Base-by-base conservation (phyloP, 2,888 invertebrate species). In the Habrosyne pyritoides region DNA sequence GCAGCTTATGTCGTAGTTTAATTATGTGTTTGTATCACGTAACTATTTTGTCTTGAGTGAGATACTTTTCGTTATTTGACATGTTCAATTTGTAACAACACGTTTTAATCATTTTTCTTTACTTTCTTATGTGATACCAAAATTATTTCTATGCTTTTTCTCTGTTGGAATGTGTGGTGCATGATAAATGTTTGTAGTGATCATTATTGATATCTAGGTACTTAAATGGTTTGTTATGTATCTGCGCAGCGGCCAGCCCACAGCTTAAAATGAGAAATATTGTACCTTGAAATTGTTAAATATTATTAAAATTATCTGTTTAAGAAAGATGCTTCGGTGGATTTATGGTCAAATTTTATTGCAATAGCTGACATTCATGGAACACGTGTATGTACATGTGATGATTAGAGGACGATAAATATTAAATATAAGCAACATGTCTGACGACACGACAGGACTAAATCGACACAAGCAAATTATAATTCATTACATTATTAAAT, bases 1-100 rank as follows among this genome's bases (percentile, higher is more conserved):
- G 77, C 84, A 83, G 81, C 64, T 71, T 65, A 72, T 73, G 60
- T 26, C 76, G 48, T 70, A 62, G 64, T 72, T 79, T 61, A 61
- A 60, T 69, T 67, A 66, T 66, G 62, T 67, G 66, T 73, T 67
- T 65, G 66, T 73, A 59, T 60, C 61, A 53, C 57, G 54, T 64
- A 67, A 59, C 56, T 52, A 50, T 67, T 48, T 63, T 60, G 56
- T 54, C 12, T 57, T 65, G 63, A 61, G 64, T 59, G 50, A 49
- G 12, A 12, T 10, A 30, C 1, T 47, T 60, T 59, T 47, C 54
- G 60, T 56, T 47, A 47, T 54, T 10, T 30, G 51, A 59, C 61
- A 36, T 50, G 61, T 55, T 53, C 63, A 53, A 57, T 56, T 36
- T 54, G 55, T 56, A 56, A 55, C 54, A 63, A 56, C 61, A 61